Conservation (phyloP, 2,888 invertebrate species). For the Agrochola lychnidis region DNA sequence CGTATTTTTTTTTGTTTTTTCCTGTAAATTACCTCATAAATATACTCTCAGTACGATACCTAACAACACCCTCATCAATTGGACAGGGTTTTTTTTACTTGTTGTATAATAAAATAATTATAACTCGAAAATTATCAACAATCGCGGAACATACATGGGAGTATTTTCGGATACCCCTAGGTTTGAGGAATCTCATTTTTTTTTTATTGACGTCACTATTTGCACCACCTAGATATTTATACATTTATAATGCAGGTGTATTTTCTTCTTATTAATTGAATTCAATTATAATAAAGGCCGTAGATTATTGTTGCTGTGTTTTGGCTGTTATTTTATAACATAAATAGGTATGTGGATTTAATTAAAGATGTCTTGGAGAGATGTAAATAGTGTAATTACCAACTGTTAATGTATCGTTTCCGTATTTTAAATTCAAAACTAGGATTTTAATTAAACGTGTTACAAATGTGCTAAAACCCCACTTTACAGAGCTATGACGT, state of each 20-base stretch:
- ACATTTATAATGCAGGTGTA: background rate
- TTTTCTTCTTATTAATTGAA: background rate
- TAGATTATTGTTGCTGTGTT: background rate
- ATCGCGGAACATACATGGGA: no score
- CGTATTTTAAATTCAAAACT: background rate
- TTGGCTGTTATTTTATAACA: background rate
- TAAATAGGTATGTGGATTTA: background rate
- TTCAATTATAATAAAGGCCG: background rate
- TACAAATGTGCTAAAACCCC: background rate
- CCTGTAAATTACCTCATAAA: no score
- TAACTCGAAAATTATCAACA: no score
- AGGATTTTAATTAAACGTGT: background rate
- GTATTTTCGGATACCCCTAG: no score
- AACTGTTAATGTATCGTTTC: background rate
- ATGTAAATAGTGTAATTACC: background rate
- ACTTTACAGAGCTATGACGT: conserved; percentile 12
- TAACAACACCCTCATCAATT: no score
- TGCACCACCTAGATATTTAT: no score
- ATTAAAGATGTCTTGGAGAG: background rate
- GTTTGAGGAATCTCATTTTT: no score
- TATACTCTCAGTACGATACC: no score
- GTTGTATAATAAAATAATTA: no score
- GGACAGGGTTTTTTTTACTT: no score
- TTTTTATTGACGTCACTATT: no score
- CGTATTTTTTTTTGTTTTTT: no score